phyloP scores from a whole-genome alignment of 2,888 invertebrate species.

The Eristalis intricaria region DNA sequence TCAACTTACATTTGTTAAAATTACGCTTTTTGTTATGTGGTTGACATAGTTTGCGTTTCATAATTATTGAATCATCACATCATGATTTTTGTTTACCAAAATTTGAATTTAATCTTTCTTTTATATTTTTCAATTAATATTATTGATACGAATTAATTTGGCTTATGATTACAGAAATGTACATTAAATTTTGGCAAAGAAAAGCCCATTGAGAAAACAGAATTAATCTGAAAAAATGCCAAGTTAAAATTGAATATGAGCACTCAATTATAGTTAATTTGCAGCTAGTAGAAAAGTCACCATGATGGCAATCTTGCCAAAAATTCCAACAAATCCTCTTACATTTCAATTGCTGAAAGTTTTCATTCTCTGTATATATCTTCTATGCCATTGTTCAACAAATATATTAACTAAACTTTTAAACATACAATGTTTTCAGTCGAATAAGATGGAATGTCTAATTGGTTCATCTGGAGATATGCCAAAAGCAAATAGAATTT shows the following conservation, averaged over 20 bases:
- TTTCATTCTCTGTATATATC: conserved; percentile 15
- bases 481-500: conserved; percentile 27
- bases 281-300: no score
- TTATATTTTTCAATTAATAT: no score
- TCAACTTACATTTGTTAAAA: no score
- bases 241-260: conserved; percentile 9
- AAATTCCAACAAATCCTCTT: neutral
- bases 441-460: conserved; percentile 13
- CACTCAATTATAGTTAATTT: no score
- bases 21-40: no score
- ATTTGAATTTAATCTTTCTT: no score
- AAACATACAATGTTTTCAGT: conserved; percentile 5
- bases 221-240: conserved; percentile 1
- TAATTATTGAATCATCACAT: no score
- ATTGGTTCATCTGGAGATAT: conserved; percentile 45
- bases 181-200: neutral
- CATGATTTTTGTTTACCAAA: no score
- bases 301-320: neutral
- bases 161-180: neutral
- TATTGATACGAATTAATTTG: neutral
- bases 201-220: neutral
- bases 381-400: conserved; percentile 22
- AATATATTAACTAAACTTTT: conserved; percentile 43
- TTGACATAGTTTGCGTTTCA: no score
- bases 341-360: neutral